These are phyloP conservation scores for Etia nguti DNA, from an alignment of 2,113 vertebrate species.

Conservation along the genomic window DNA sequence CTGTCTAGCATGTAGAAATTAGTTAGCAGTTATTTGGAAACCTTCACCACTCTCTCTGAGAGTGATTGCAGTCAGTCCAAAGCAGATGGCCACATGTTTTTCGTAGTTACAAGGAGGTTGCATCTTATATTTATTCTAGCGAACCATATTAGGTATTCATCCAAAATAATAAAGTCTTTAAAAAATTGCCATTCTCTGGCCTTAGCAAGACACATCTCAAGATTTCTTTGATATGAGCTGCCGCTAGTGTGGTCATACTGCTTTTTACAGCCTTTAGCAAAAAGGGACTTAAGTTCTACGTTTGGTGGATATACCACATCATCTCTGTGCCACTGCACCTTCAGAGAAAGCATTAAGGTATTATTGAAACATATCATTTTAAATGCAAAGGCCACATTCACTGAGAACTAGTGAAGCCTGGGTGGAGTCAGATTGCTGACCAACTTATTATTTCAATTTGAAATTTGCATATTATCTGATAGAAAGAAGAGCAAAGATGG, in stretches of 20 bases:
- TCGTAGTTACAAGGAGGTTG: rapidly evolving
- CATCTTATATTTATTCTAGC: neutral
- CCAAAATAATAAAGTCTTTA: neutral
- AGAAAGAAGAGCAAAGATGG: neutral
- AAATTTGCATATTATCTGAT: neutral
- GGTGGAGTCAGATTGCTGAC: neutral
- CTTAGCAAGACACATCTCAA: neutral
- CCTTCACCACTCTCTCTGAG: neutral
- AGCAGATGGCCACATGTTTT: neutral
- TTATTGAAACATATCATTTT: neutral
- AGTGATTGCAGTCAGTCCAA: neutral
- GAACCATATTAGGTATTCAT: neutral
- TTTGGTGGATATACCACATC: neutral
- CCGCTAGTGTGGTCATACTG: rapidly evolving
- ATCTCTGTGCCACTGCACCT: neutral
- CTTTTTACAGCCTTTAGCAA: neutral
- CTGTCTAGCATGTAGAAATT: neutral
- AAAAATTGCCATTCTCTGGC: neutral
- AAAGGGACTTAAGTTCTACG: neutral
- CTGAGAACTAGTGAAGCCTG: neutral
- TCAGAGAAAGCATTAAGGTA: neutral
- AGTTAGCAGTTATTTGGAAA: neutral
- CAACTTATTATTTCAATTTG: neutral
- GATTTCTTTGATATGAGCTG: neutral
- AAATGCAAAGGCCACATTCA: neutral